Evolutionary conservation across 2,113 vertebrate genomes (phyloP).

Genomic region (Myrmecophaga tridactyla): DNA sequence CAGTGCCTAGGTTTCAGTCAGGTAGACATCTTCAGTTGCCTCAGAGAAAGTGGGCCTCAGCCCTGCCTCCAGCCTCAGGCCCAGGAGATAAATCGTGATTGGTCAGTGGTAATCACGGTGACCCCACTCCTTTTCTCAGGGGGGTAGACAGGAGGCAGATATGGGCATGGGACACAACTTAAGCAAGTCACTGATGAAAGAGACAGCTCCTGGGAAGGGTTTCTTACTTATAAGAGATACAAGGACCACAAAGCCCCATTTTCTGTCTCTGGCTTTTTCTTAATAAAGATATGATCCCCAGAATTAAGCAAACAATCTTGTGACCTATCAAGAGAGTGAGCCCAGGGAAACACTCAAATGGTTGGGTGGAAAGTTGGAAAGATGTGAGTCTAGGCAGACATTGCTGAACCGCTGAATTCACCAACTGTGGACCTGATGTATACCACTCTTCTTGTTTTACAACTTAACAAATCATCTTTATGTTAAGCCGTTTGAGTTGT

Average conservation of each 20-base stretch:
- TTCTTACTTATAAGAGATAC: not conserved
- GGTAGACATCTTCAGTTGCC: not conserved
- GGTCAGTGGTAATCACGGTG: not conserved
- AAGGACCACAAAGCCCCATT: not conserved
- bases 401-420: not conserved
- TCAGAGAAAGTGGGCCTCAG: not conserved
- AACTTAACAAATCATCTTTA: not conserved
- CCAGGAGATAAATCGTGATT: not conserved
- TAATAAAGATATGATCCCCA: not conserved
- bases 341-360: not conserved
- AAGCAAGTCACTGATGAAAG: not conserved
- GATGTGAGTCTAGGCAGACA: not conserved
- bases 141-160: not conserved
- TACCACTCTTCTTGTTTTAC: not conserved
- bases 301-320: not conserved
- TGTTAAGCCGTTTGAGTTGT: not conserved
- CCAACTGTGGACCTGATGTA: not conserved
- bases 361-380: not conserved
- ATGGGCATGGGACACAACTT: not conserved
- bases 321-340: not conserved
- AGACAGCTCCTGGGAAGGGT: not conserved
- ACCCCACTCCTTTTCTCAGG: not conserved
- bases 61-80: not conserved
- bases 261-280: not conserved
- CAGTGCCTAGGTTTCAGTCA: not conserved